Percentiles rank a stretch among this genome's conserved stretches.
phyloP scores from a whole-genome alignment of 2,797 vertebrate genomes.

The Saguinus oedipus region DNA sequence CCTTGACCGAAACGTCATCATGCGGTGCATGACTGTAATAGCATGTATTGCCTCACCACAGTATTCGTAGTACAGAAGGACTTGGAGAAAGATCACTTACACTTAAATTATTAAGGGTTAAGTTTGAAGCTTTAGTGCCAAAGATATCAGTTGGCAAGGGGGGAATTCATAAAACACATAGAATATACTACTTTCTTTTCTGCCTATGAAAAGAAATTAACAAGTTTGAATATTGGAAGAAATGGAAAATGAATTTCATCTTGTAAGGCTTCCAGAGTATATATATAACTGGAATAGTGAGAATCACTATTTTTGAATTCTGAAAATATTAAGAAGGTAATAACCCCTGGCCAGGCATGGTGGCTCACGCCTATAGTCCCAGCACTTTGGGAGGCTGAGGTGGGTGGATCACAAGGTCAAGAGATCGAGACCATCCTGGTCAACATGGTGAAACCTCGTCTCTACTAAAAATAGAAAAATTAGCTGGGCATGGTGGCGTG shows the following conservation, averaged over 20 bases:
- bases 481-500: too few species aligned
- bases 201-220: neutral
- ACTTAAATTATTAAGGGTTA: neutral
- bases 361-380: too few species aligned
- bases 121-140: slow-evolving; percentile 8
- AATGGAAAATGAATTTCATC: neutral
- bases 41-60: neutral
- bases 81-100: neutral
- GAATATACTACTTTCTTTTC: neutral
- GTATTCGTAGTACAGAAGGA: neutral
- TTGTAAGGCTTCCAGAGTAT: neutral
- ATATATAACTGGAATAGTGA: neutral
- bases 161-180: neutral
- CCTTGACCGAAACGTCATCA: neutral
- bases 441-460: too few species aligned
- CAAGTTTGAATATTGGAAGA: neutral
- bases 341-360: neutral
- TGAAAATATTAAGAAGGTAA: neutral
- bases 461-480: too few species aligned
- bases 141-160: neutral
- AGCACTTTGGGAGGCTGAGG: too few species aligned
- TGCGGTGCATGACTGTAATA: neutral
- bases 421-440: too few species aligned
- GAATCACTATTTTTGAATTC: slow-evolving; percentile 43
- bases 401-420: too few species aligned